Percentiles rank a stretch among this genome's conserved stretches.
Evolutionary conservation across 1,140 invertebrate genomes (phyloP).

Genomic region (Chlorops oryzae): DNA sequence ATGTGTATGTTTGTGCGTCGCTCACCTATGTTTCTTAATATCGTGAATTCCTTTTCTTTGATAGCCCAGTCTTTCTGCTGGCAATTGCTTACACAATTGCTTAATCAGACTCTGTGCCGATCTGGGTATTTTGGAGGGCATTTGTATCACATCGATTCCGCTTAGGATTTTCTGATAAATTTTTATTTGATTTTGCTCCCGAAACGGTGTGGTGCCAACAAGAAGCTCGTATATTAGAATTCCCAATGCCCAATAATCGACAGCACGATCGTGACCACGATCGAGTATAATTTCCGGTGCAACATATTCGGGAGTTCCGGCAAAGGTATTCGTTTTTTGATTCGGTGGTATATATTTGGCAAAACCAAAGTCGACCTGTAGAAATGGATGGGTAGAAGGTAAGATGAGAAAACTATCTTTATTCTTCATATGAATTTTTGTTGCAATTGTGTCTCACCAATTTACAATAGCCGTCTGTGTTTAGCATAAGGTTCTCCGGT

Average conservation of each 20-base stretch:
- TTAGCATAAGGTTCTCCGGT: slow-evolving; percentile 89
- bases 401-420: background rate
- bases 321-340: slow-evolving; percentile 94
- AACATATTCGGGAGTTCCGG: slow-evolving; percentile 82
- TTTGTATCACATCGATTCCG: slow-evolving; percentile 77
- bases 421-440: background rate
- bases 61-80: slow-evolving; percentile 89
- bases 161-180: slow-evolving; percentile 94
- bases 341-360: slow-evolving; percentile 76
- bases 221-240: slow-evolving; percentile 89
- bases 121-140: slow-evolving; percentile 72
- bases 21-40: slow-evolving; percentile 84
- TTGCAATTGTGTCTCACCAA: slow-evolving; percentile 54
- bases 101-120: slow-evolving; percentile 79
- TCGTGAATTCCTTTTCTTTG: slow-evolving; percentile 85
- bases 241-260: slow-evolving; percentile 93
- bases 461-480: slow-evolving; percentile 83
- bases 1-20: slow-evolving; percentile 1
- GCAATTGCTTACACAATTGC: slow-evolving; percentile 79
- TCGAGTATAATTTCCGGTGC: slow-evolving; percentile 94
- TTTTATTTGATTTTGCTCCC: slow-evolving; percentile 84
- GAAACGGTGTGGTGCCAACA: slow-evolving; percentile 90
- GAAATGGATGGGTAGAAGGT: slow-evolving; percentile 7
- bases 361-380: slow-evolving; percentile 95
- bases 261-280: slow-evolving; percentile 85